Base-by-base conservation (phyloP, 1,140 invertebrate genomes). In the Trypoxylus dichotomus region DNA sequence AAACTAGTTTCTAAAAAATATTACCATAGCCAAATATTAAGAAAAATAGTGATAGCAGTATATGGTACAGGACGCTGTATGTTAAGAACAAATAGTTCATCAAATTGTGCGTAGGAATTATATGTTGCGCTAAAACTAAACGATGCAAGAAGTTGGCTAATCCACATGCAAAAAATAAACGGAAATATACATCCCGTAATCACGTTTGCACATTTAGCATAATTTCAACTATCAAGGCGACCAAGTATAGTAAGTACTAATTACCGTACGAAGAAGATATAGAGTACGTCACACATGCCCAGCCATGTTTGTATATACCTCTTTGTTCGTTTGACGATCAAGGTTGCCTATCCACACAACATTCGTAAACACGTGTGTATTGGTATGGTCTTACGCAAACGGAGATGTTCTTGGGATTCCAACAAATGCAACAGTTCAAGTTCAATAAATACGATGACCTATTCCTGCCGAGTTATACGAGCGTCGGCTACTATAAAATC, bases 321-420 rank as follows among this genome's bases (percentile, higher is more conserved):
- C 47, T 54, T 54, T 54, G 47, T 54, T 54, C 5, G 19, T 54
- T 54, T 54, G 47, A 68, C 7, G 19, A 68, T 27, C 60, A 68
- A 68, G 60, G 60, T 68, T 68, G 11, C 60, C 15, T 37, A 54
- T 6, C 19, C 47, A 27, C 24, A 68, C 27, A 68, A 68, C 3
- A 27, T 27, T 29, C 24, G 21, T 29, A 15, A 27, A 68, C 27
- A 68, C 21, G 27, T 68, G 15, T 11, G 60, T 68, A 68, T 68
- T 10, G 60, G 21, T 2, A 29, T 11, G 8, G 21, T 24, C 19
- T 68, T 68, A 24, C 24, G 24, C 24, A 68, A 68, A 68, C 25
- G 13, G 60, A 68, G 60, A 68, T 68, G 60, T 27, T 68, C 60
- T 68, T 68, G 60, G 60, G 60, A 68, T 68, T 68, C 60, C 60